Evolutionary conservation across 2,113 vertebrate species (phyloP).

Genomic region (Sclerurus mexicanus): DNA sequence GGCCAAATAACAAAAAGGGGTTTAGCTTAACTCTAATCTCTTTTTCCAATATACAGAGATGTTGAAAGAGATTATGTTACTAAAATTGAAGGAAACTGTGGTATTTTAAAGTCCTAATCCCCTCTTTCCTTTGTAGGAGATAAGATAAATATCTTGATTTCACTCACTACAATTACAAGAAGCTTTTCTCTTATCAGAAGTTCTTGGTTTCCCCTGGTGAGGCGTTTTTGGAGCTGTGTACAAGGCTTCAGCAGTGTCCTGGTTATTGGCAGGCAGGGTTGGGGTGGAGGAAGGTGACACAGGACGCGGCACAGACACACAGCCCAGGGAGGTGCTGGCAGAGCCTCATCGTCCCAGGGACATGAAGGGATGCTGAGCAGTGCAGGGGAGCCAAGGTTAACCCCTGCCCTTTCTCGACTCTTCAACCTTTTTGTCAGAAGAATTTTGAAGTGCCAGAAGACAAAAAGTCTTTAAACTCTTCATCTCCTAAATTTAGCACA

Average conservation of each 20-base stretch:
- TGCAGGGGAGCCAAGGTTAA: background rate
- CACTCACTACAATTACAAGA: background rate
- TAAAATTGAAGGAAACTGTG: background rate
- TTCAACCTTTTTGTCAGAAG: background rate
- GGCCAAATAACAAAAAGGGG: background rate
- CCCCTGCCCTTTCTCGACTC: too few relatives aligned
- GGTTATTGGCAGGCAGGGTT: background rate
- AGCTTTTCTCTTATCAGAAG: conserved; percentile 20
- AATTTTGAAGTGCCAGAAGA: background rate
- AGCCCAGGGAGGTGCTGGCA: background rate
- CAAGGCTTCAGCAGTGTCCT: background rate
- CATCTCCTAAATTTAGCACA: background rate
- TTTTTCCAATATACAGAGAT: background rate
- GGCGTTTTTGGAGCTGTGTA: background rate
- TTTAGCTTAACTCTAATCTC: background rate
- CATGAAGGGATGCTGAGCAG: background rate
- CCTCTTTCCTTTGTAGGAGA: conserved; percentile 6
- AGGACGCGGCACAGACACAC: background rate
- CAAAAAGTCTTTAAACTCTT: background rate
- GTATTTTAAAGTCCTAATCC: conserved; percentile 46
- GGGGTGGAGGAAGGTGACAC: background rate
- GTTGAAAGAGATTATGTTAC: background rate
- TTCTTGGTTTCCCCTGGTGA: background rate
- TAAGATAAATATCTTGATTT: conserved; percentile 60
- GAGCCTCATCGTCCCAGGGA: fast-evolving